Evolutionary conservation across 2,113 vertebrate genomes (phyloP).

Genomic region (Gadus chalcogrammus): DNA sequence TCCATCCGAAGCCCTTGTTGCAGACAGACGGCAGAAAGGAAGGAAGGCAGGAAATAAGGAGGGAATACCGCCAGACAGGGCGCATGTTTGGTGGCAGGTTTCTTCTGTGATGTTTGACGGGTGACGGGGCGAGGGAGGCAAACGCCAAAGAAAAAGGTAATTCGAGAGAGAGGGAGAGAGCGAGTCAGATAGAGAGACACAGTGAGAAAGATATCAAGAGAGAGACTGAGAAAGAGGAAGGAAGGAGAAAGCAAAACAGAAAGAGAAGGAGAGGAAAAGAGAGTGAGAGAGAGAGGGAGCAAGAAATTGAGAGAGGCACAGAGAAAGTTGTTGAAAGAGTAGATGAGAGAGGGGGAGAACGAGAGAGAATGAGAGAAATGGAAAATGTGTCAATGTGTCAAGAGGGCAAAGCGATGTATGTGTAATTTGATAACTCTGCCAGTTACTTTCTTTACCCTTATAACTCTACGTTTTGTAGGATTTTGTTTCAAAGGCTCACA

Average conservation of each 20-base stretch:
- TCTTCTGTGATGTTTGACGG: constrained; percentile 49
- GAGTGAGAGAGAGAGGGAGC: background rate
- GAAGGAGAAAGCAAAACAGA: background rate
- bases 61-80: too few species aligned
- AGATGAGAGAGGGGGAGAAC: background rate
- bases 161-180: background rate
- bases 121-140: too few species aligned
- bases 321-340: background rate
- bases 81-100: constrained; percentile 37
- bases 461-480: too few species aligned
- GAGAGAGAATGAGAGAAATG: background rate
- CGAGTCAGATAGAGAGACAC: background rate
- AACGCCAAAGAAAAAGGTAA: background rate
- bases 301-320: background rate
- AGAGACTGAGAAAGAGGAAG: background rate
- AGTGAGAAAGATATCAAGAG: background rate
- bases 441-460: too few species aligned
- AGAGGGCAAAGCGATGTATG: too few species aligned
- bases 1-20: too few species aligned
- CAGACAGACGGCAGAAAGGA: too few species aligned
- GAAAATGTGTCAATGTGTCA: background rate
- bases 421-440: too few species aligned
- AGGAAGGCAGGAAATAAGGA: too few species aligned
- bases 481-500: too few species aligned
- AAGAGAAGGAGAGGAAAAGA: background rate